Percentiles rank a stretch among this genome's conserved stretches.
phyloP scores from a whole-genome alignment of 2,888 invertebrate genomes.

The Microctonus brassicae region DNA sequence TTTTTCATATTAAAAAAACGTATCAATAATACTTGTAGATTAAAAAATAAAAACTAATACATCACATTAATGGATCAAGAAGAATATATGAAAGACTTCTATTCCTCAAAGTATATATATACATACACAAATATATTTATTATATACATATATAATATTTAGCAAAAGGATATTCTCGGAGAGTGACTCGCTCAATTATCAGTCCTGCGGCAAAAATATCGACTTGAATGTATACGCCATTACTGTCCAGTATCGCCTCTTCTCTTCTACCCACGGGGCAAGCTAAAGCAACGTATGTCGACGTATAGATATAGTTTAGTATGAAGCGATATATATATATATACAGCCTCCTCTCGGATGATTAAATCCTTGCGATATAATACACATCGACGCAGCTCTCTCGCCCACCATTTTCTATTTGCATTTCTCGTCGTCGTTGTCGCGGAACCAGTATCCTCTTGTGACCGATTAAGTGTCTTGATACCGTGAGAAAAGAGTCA shows the following conservation, averaged over 20 bases:
- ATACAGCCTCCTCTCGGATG: slow-evolving; percentile 32
- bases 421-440: slow-evolving; percentile 48
- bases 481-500: slow-evolving; percentile 52
- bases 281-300: not conserved
- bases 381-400: slow-evolving; percentile 37
- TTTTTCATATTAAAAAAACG: too few species aligned
- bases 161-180: not conserved
- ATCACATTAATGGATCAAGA: not conserved
- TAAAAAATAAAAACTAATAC: not conserved
- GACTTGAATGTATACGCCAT: not conserved
- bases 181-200: slow-evolving; percentile 30
- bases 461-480: slow-evolving; percentile 47
- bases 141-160: too few species aligned
- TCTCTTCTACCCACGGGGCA: not conserved
- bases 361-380: slow-evolving; percentile 47
- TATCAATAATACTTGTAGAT: too few species aligned
- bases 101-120: not conserved
- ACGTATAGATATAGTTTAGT: not conserved
- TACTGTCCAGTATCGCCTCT: not conserved
- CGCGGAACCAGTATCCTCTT: slow-evolving; percentile 32
- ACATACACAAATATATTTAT: not conserved
- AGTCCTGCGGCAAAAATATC: slow-evolving; percentile 23
- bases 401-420: slow-evolving; percentile 48
- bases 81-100: not conserved
- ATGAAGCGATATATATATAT: slow-evolving; percentile 9